Conservation (phyloP, 2,797 vertebrate genomes). For the Acanthopagrus latus region DNA sequence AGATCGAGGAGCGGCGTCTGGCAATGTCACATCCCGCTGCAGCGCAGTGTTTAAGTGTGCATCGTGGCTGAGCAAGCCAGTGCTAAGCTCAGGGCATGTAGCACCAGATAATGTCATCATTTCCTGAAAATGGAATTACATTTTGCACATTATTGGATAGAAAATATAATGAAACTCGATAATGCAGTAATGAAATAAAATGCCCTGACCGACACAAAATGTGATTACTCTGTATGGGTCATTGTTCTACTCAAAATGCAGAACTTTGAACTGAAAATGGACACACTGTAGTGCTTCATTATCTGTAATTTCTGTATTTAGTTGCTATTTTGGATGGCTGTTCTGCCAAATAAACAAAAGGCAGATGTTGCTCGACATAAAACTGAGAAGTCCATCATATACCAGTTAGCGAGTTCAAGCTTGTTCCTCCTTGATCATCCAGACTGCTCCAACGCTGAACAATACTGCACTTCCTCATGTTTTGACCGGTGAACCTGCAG, state of each 20-base stretch:
- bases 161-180: too few species aligned
- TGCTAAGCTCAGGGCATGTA: neutral
- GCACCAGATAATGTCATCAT: too few species aligned
- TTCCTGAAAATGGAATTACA: too few species aligned
- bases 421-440: neutral
- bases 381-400: neutral
- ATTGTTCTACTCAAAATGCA: too few species aligned
- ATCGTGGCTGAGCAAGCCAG: neutral
- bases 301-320: too few species aligned
- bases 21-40: neutral
- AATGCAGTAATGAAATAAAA: too few species aligned
- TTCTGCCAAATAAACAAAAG: neutral
- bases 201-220: too few species aligned
- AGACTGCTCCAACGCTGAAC: neutral
- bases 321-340: neutral
- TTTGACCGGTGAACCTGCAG: neutral
- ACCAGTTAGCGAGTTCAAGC: neutral
- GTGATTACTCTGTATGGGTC: too few species aligned
- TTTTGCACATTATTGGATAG: too few species aligned
- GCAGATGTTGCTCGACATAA: neutral
- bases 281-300: too few species aligned
- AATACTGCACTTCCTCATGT: neutral
- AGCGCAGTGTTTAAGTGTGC: neutral
- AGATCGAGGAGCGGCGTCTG: neutral
- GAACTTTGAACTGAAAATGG: too few species aligned